Percentiles rank a stretch among this genome's conserved stretches.
Conservation (phyloP, 2,113 vertebrate species). For the Rhynchomys soricoides region DNA sequence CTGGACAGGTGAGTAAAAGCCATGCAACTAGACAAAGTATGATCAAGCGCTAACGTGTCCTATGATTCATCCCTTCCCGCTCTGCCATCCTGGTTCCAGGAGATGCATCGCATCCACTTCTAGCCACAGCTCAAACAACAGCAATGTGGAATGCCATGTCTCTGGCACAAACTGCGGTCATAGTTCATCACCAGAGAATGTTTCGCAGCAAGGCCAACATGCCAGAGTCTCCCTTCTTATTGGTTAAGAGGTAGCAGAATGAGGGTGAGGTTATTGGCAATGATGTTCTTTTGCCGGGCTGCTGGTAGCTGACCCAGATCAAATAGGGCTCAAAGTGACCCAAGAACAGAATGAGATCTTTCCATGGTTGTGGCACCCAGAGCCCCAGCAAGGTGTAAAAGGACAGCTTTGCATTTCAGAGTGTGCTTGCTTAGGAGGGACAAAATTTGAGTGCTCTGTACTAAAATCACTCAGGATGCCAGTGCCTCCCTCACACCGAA, state of each 20-base stretch:
- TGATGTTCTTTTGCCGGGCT: background rate
- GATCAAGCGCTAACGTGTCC: background rate
- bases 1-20: background rate
- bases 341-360: background rate
- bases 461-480: background rate
- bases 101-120: conserved; percentile 48
- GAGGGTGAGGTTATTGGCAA: background rate
- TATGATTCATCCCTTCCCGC: background rate
- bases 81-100: background rate
- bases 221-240: background rate
- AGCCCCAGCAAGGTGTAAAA: background rate
- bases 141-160: background rate
- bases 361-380: background rate
- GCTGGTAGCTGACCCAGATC: background rate
- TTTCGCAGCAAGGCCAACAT: conserved; percentile 21
- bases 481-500: background rate
- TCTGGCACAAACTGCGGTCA: background rate
- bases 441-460: background rate
- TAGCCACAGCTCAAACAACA: conserved; percentile 19
- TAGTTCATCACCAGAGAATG: conserved; percentile 41
- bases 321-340: background rate
- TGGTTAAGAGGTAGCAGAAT: background rate
- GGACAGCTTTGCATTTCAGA: background rate
- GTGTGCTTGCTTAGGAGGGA: background rate
- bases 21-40: background rate